A percentile compares a stretch with the other conserved stretches of the same genome.
These are phyloP conservation scores for Cephus spinipes DNA, from an alignment of 2,888 invertebrate genomes.

Conservation along the genomic window DNA sequence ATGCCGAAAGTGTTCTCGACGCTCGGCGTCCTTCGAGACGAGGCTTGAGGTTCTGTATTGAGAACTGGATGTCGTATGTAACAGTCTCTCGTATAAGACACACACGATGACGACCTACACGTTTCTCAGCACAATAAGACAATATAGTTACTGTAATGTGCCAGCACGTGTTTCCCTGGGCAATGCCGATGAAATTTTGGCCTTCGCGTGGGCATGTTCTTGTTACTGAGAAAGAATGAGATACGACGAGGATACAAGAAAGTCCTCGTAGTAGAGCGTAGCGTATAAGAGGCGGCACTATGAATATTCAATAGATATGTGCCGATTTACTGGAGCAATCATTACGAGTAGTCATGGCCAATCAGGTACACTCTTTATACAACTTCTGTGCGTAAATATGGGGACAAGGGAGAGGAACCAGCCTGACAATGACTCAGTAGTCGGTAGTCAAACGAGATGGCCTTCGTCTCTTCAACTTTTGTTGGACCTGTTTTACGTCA, in stretches of 20 bases:
- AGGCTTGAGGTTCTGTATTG: background rate
- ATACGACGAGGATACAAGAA: background rate
- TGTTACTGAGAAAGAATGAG: background rate
- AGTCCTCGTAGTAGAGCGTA: background rate
- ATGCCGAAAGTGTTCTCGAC: conserved; percentile 52
- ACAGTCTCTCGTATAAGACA: conserved; percentile 14
- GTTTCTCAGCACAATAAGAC: background rate
- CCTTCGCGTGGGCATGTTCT: background rate
- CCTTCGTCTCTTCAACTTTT: conserved; percentile 13
- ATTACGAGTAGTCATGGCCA: background rate
- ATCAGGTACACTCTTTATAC: background rate
- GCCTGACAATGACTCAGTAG: background rate
- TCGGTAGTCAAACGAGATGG: conserved; percentile 14
- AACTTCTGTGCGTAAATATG: background rate
- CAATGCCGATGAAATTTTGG: background rate
- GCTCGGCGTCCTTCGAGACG: background rate
- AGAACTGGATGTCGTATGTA: background rate
- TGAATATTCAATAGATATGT: conserved; percentile 6
- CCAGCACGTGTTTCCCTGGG: background rate
- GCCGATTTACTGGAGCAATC: conserved; percentile 11
- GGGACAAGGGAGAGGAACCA: background rate
- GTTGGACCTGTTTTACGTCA: conserved; percentile 9
- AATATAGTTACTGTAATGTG: background rate
- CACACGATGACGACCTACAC: conserved; percentile 7
- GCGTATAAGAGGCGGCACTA: conserved; percentile 10